Conservation (phyloP, 1,140 invertebrate genomes). For the Cydia pomonella region DNA sequence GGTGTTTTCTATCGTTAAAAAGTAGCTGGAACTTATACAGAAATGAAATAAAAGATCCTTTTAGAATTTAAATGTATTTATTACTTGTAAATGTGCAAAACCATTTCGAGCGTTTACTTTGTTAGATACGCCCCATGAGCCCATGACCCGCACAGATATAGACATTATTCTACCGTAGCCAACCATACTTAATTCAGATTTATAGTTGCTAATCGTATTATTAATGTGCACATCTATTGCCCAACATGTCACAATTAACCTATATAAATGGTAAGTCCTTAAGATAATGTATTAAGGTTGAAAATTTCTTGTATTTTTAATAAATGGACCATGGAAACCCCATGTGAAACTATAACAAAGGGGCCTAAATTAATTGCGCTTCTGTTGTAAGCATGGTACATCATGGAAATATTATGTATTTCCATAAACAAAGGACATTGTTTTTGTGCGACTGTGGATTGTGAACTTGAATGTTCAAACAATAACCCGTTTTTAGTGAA, state of each 20-base stretch:
- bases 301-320: neutral
- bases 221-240: conserved; percentile 9
- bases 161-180: neutral
- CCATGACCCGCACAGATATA: neutral
- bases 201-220: neutral
- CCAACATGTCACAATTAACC: neutral
- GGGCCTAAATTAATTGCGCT: neutral
- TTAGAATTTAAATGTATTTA: neutral
- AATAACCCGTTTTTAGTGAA: too few species aligned
- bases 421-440: conserved; percentile 3
- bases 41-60: neutral
- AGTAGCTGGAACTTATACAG: neutral
- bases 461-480: too few species aligned
- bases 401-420: conserved; percentile 17
- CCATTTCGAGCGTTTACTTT: neutral
- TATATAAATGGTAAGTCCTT: neutral
- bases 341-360: neutral
- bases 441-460: neutral
- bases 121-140: neutral
- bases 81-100: neutral
- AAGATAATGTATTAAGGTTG: neutral
- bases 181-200: neutral
- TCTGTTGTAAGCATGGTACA: neutral
- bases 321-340: neutral
- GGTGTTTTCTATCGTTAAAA: neutral